These are phyloP conservation scores for Apis laboriosa DNA, from an alignment of 1,140 invertebrate species.

Conservation along the genomic window DNA sequence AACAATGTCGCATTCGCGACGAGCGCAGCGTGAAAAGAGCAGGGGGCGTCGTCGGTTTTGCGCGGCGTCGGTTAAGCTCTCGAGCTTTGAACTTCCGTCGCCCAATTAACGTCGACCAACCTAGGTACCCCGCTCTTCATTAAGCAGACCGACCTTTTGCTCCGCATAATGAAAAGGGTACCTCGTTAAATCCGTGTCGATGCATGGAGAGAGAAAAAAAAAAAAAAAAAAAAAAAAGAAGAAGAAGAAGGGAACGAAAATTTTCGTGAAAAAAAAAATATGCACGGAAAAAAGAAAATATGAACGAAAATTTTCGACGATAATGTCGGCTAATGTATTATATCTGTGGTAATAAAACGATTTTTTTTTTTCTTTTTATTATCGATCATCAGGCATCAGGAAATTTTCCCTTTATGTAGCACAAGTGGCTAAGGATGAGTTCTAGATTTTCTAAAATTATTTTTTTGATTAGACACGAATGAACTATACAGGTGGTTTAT, in stretches of 20 bases:
- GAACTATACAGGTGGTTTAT: too few species aligned
- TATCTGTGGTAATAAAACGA: too few species aligned
- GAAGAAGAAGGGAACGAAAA: not conserved
- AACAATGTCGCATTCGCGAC: constrained; percentile 28
- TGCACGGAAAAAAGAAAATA: too few species aligned
- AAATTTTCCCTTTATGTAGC: too few species aligned
- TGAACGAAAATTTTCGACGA: not conserved
- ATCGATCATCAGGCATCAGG: too few species aligned
- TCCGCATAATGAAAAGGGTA: constrained; percentile 45
- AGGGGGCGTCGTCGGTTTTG: constrained; percentile 29
- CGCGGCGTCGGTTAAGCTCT: constrained; percentile 44
- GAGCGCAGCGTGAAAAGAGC: constrained; percentile 30
- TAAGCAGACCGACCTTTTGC: constrained; percentile 40
- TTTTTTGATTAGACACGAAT: too few species aligned
- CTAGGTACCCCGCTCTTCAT: constrained; percentile 32
- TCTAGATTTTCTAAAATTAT: too few species aligned
- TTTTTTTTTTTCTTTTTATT: too few species aligned
- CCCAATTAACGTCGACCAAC: constrained; percentile 53
- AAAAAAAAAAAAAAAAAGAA: not conserved
- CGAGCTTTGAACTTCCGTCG: constrained; percentile 41
- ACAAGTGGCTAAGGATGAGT: too few species aligned
- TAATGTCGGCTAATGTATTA: too few species aligned
- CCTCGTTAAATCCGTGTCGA: constrained; percentile 48
- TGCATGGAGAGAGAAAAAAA: constrained; percentile 8
- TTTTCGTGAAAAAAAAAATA: not conserved